These are phyloP conservation scores for Gymnarchus niloticus DNA, from an alignment of 2,113 vertebrate genomes.

Conservation along the genomic window DNA sequence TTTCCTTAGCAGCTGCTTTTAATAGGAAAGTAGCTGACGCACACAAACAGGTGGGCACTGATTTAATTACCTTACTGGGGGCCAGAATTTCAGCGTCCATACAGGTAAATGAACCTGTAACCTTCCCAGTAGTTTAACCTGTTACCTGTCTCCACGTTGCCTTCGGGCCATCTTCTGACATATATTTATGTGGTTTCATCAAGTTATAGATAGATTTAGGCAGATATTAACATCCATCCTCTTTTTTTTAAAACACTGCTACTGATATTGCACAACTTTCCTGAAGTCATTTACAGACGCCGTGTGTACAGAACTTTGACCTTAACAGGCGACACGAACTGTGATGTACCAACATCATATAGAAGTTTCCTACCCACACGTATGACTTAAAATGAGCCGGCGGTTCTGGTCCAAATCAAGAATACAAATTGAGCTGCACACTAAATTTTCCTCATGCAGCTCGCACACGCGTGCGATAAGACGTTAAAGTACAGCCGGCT, in stretches of 20 bases:
- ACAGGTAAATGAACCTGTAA: background rate
- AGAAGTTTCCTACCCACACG: no score
- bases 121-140: background rate
- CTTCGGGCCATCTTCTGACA: background rate
- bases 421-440: background rate
- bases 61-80: background rate
- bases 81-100: background rate
- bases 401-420: no score
- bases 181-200: background rate
- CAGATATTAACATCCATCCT: no score
- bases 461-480: background rate
- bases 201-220: no score
- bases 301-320: constrained; percentile 19
- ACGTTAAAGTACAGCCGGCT: background rate
- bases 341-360: background rate
- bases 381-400: no score
- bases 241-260: no score
- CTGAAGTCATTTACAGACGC: background rate
- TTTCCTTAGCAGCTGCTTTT: background rate
- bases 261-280: background rate
- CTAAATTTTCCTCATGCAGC: background rate
- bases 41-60: constrained; percentile 12
- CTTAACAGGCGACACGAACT: background rate
- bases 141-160: background rate
- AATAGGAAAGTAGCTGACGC: background rate